Evolutionary conservation across 2,888 invertebrate species (phyloP).

Genomic region (Euplagia quadripunctaria): DNA sequence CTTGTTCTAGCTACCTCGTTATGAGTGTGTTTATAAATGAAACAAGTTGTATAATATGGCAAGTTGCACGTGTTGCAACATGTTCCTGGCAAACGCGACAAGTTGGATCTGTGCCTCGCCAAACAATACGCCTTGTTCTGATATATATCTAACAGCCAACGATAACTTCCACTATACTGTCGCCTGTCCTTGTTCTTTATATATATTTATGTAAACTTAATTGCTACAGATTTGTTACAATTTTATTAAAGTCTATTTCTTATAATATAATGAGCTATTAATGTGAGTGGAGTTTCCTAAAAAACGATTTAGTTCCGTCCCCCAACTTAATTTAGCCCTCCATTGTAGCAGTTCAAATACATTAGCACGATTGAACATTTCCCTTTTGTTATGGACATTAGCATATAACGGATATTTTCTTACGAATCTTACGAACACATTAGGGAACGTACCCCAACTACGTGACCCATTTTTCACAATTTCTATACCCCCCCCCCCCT

Average conservation of each 20-base stretch:
- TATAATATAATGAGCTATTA: neutral
- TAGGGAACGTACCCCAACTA: too few species aligned
- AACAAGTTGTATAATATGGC: constrained; percentile 10
- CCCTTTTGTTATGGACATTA: too few species aligned
- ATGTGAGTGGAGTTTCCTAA: neutral
- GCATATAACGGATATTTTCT: too few species aligned
- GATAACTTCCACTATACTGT: constrained; percentile 10
- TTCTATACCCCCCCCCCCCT: too few species aligned
- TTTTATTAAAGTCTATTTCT: neutral
- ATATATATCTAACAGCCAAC: constrained; percentile 15
- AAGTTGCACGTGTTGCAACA: constrained; percentile 27
- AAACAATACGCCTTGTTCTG: constrained; percentile 35
- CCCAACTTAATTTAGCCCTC: too few species aligned
- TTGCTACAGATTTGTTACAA: neutral
- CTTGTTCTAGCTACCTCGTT: neutral
- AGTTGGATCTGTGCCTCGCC: constrained; percentile 28
- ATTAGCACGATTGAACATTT: too few species aligned
- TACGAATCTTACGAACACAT: too few species aligned
- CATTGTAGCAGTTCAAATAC: too few species aligned
- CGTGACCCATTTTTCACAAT: too few species aligned
- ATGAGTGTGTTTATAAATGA: neutral
- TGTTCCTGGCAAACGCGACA: constrained; percentile 30
- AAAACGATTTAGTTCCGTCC: neutral
- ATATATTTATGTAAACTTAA: neutral
- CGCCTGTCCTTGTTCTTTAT: neutral